Evolutionary conservation across 2,113 vertebrate genomes (phyloP).

Genomic region (Corythoichthys intestinalis): DNA sequence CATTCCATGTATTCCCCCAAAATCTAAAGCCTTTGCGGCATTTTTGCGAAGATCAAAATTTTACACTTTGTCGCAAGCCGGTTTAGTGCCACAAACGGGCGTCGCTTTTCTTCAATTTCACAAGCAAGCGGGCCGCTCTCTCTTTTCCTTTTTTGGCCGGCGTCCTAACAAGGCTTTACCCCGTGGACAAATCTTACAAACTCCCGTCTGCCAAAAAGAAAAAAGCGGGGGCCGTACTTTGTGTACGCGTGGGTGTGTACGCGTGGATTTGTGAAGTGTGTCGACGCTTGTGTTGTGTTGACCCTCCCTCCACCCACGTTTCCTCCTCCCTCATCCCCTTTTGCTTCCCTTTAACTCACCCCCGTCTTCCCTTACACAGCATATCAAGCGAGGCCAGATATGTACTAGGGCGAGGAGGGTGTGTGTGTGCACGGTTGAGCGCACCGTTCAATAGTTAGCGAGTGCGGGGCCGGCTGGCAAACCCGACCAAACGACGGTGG

Average conservation of each 20-base stretch:
- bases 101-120: conserved; percentile 84
- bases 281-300: conserved; percentile 59
- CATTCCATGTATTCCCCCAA: background rate
- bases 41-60: background rate
- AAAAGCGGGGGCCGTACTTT: conserved; percentile 68
- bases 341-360: conserved; percentile 60
- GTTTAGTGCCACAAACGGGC: conserved; percentile 67
- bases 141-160: conserved; percentile 50
- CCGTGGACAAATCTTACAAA: conserved; percentile 84
- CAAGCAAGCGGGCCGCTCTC: conserved; percentile 66
- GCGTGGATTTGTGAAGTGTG: conserved; percentile 60
- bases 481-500: conserved; percentile 50
- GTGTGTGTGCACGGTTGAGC: conserved; percentile 88
- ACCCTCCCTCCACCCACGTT: background rate
- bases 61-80: background rate
- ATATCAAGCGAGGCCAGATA: conserved; percentile 99
- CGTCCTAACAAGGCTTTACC: conserved; percentile 84
- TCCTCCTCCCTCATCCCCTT: conserved; percentile 44
- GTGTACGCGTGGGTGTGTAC: conserved; percentile 40
- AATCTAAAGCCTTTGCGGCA: background rate
- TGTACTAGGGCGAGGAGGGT: conserved; percentile 79
- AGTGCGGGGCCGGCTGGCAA: conserved; percentile 44
- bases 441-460: conserved; percentile 92
- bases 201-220: conserved; percentile 79
- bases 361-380: conserved; percentile 78